Evolutionary conservation across 1,140 invertebrate genomes (phyloP), one percentile per base, ranked within the genome.

Genomic region (Harpegnathos saltator): DNA sequence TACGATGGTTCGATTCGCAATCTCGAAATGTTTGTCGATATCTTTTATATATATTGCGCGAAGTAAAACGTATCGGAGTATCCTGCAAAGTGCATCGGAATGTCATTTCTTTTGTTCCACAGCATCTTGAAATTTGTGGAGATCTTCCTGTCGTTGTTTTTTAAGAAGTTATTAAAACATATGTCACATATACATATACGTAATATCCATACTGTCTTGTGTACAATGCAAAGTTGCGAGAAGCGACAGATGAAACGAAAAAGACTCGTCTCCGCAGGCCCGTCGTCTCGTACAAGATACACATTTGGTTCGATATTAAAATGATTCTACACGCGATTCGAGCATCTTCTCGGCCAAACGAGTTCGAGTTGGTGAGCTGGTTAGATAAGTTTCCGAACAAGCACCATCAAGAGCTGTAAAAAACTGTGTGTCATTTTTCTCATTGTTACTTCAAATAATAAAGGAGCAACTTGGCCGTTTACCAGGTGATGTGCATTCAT

Each of bases 1-100:
- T 19, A 54, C 44, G 11, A 66, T 38, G 54, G 56, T 66, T 22
- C 44, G n/a, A 77, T 77, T 77, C 73, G 38, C 38, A 75, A 44
- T 75, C 50, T 77, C 74, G 19, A 5, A 54, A 63, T 29, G n/a
- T 66, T 77, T 77, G 38, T 15, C 15, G 48, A 77, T 33, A 48
- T 38, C 19, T 77, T 62, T 66, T 66, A 62, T 56, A 54, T 77
- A 56, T 54, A 50, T 77, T 14, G 44, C 54, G 48, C 52, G 62
- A 77, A 77, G 38, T 33, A 56, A 54, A 66, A n/a, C n/a, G n/a
- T n/a, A n/a, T n/a, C n/a, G n/a, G n/a, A n/a, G n/a, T n/a, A n/a
- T n/a, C n/a, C n/a, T n/a, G 38, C 50, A 66, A 66, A 52, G 62
- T 54, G 11, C 50, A 22, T 66, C 17, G n/a, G 12, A 54, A 5